Evolutionary conservation across 2,888 invertebrate species (phyloP).

Genomic region (Scaeva pyrastri): DNA sequence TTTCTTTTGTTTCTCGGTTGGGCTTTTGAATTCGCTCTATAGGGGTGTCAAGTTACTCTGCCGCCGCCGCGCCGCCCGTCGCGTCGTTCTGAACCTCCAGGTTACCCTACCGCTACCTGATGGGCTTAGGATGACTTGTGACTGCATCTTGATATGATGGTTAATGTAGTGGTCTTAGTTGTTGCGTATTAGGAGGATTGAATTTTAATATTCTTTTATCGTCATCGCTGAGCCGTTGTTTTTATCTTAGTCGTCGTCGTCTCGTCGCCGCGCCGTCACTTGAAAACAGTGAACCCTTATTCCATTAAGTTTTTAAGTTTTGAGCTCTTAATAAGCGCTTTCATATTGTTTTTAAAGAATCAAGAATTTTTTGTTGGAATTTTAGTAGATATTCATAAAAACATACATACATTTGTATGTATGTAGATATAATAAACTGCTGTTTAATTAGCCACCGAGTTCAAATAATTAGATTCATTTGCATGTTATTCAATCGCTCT

Average conservation of each 20-base stretch:
- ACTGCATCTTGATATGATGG: constrained; percentile 52
- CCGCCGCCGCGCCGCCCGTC: neutral
- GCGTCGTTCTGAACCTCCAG: neutral
- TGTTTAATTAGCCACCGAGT: neutral
- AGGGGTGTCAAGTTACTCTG: constrained; percentile 64
- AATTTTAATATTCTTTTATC: constrained; percentile 6
- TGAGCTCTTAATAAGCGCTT: constrained; percentile 33
- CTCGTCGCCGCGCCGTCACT: neutral
- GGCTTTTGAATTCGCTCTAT: constrained; percentile 24
- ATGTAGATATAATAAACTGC: neutral
- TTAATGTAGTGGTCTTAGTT: constrained; percentile 65
- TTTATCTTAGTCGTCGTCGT: neutral
- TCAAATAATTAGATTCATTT: constrained; percentile 5
- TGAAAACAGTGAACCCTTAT: constrained; percentile 27
- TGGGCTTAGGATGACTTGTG: constrained; percentile 26
- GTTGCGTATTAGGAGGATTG: constrained; percentile 56
- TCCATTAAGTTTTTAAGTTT: constrained; percentile 34
- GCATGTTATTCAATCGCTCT: constrained; percentile 31
- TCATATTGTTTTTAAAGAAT: constrained; percentile 3
- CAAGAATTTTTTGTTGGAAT: neutral
- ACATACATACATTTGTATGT: no score
- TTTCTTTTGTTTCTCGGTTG: constrained; percentile 54
- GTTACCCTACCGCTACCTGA: constrained; percentile 4
- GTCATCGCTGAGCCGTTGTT: neutral
- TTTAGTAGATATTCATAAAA: no score